Evolutionary conservation across 2,888 invertebrate species (phyloP).

Genomic region (Lithophane socia): DNA sequence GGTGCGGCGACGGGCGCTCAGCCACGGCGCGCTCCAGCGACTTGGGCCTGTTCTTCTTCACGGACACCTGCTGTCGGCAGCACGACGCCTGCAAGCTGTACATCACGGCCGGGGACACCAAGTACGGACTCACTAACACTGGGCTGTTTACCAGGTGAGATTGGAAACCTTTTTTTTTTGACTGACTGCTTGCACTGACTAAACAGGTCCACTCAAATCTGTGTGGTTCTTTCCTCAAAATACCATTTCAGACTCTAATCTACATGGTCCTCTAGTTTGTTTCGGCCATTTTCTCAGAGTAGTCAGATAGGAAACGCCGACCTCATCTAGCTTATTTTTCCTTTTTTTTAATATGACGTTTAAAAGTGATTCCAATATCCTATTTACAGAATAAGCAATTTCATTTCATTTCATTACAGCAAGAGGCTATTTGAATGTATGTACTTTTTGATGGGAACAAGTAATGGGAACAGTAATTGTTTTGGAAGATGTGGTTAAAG

Average conservation of each 20-base stretch:
- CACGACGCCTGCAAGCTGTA: constrained; percentile 93
- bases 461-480: neutral
- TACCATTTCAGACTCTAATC: too few relatives aligned
- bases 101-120: constrained; percentile 89
- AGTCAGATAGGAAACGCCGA: too few relatives aligned
- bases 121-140: constrained; percentile 91
- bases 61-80: constrained; percentile 93
- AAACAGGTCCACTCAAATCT: too few relatives aligned
- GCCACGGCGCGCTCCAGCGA: constrained; percentile 90
- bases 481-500: neutral
- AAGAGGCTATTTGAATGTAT: neutral
- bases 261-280: too few relatives aligned
- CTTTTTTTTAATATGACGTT: too few relatives aligned
- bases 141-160: constrained; percentile 92
- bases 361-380: too few relatives aligned
- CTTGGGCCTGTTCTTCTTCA: constrained; percentile 91
- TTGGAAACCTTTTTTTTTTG: neutral
- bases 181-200: too few relatives aligned
- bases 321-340: too few relatives aligned
- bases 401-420: too few relatives aligned
- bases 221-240: too few relatives aligned
- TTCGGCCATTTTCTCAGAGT: too few relatives aligned
- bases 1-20: constrained; percentile 93
- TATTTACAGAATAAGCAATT: too few relatives aligned
- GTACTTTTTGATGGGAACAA: neutral